Evolutionary conservation across 2,113 vertebrate genomes (phyloP).

Genomic region (Pseudorectes ferrugineus): DNA sequence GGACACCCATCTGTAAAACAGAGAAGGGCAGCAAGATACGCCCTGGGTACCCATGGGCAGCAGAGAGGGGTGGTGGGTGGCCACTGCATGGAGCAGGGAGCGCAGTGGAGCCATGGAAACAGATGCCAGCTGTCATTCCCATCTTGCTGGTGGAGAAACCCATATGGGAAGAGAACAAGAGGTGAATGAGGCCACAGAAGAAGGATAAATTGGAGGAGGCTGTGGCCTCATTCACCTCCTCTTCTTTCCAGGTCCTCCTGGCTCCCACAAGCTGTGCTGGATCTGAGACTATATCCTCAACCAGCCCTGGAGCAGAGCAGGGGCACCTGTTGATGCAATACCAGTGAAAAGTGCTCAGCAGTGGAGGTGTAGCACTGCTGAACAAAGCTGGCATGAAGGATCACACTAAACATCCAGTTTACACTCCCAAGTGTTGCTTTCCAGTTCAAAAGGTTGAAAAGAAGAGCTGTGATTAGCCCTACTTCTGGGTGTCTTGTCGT

Average conservation of each 20-base stretch:
- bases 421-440: neutral
- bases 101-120: rapidly evolving
- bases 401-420: neutral
- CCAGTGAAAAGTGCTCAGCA: rapidly evolving
- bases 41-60: neutral
- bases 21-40: neutral
- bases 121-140: conserved; percentile 21
- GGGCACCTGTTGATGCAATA: neutral
- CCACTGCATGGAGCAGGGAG: neutral
- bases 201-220: neutral
- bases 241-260: neutral
- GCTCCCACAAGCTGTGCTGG: neutral
- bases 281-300: neutral
- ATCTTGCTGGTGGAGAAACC: neutral
- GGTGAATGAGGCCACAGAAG: conserved; percentile 29
- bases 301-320: neutral
- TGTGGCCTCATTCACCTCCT: neutral
- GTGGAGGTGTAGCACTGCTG: neutral
- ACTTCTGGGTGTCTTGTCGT: neutral
- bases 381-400: neutral
- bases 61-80: neutral
- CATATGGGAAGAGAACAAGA: conserved; percentile 20
- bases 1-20: neutral
- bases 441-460: neutral
- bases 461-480: neutral